A percentile compares a stretch with the other conserved stretches of the same genome.
These are phyloP conservation scores for Bubo bubo DNA, from an alignment of 2,113 vertebrate species.

Conservation along the genomic window DNA sequence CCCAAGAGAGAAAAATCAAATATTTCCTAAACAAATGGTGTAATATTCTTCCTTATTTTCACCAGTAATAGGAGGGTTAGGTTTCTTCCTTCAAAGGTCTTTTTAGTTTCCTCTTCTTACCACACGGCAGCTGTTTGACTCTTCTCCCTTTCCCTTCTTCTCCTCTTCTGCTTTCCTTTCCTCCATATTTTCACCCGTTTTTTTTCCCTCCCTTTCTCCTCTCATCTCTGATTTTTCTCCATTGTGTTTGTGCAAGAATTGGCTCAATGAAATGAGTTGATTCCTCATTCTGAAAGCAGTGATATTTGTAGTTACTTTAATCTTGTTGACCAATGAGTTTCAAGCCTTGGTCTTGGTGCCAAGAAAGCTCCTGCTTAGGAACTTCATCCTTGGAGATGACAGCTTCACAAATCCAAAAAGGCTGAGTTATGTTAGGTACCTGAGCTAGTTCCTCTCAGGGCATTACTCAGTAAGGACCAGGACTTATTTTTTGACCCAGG, in stretches of 20 bases:
- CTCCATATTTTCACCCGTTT: neutral
- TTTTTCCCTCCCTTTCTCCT: neutral
- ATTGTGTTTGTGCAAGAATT: neutral
- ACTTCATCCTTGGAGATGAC: neutral
- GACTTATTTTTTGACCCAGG: neutral
- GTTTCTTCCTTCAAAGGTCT: neutral
- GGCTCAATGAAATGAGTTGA: neutral
- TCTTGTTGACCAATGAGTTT: conserved; percentile 6
- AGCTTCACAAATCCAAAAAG: neutral
- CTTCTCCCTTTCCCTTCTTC: neutral
- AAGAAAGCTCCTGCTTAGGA: conserved; percentile 12
- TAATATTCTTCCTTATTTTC: neutral
- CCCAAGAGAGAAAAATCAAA: neutral
- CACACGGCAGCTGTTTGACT: neutral
- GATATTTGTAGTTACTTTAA: neutral
- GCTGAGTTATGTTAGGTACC: neutral
- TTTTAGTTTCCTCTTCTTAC: neutral
- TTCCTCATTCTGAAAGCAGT: neutral
- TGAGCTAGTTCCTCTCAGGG: neutral
- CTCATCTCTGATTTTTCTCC: neutral
- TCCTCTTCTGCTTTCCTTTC: neutral
- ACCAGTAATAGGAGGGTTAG: neutral
- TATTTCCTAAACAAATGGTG: neutral
- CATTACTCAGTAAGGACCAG: neutral
- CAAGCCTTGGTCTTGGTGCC: conserved; percentile 1